These are phyloP conservation scores for Rhagonycha fulva DNA, from an alignment of 2,888 invertebrate species.

Conservation along the genomic window DNA sequence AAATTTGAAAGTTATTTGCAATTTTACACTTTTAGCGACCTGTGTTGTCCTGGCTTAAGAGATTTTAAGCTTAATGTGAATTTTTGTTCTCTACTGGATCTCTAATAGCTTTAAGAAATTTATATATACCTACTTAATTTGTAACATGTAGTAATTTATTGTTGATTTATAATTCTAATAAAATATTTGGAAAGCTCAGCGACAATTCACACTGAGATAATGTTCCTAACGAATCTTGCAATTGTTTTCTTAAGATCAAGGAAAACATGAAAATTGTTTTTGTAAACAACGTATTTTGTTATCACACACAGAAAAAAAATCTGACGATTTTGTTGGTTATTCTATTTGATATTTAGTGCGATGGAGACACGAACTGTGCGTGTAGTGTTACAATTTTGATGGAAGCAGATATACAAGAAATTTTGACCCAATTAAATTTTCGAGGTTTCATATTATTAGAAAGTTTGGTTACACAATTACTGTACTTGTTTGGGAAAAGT, in stretches of 20 bases:
- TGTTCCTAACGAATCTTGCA: not conserved
- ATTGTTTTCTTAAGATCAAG: no score
- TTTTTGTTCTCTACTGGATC: no score
- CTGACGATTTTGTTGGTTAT: not conserved
- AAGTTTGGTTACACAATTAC: not conserved
- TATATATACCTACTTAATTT: no score
- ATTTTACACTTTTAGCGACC: no score
- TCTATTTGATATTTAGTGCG: not conserved
- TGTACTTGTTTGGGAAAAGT: no score
- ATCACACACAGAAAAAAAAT: not conserved
- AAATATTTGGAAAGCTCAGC: no score
- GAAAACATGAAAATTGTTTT: not conserved
- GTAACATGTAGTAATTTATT: no score
- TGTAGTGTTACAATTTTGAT: not conserved
- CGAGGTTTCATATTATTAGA: not conserved
- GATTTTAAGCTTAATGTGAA: no score
- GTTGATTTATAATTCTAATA: no score
- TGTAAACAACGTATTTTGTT: not conserved
- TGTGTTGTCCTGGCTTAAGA: no score
- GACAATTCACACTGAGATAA: not conserved
- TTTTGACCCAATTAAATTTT: not conserved
- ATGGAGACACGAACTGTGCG: not conserved
- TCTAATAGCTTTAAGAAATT: no score
- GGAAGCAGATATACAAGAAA: not conserved
- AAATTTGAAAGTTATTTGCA: no score